Evolutionary conservation across 2,888 invertebrate genomes (phyloP).

Genomic region (Chalcis sispes): DNA sequence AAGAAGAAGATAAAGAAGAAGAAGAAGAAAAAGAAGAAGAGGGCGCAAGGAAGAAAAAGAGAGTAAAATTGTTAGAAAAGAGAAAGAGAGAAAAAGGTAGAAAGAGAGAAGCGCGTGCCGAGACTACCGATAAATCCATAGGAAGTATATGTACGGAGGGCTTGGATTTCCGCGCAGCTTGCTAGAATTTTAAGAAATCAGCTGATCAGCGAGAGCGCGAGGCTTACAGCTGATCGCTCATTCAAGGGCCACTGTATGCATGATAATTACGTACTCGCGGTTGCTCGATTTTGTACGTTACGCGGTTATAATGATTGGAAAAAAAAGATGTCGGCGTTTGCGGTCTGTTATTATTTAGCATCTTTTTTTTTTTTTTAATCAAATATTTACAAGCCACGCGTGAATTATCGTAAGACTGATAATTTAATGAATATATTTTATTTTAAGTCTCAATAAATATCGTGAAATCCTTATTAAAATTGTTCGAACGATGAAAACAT

Average conservation of each 20-base stretch:
- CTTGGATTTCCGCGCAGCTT: constrained; percentile 66
- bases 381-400: too few relatives aligned
- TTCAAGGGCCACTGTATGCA: constrained; percentile 47
- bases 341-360: neutral
- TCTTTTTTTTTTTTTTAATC: neutral
- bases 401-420: too few relatives aligned
- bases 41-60: too few relatives aligned
- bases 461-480: too few relatives aligned
- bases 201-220: constrained; percentile 30
- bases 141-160: constrained; percentile 25
- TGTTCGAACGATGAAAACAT: too few relatives aligned
- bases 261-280: constrained; percentile 39
- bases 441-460: too few relatives aligned
- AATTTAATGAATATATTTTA: too few relatives aligned
- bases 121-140: constrained; percentile 18
- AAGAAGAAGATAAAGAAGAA: too few relatives aligned
- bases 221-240: constrained; percentile 30
- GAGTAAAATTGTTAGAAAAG: neutral
- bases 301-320: constrained; percentile 27
- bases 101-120: constrained; percentile 24
- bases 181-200: constrained; percentile 65
- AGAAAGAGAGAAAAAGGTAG: neutral
- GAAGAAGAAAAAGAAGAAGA: too few relatives aligned
- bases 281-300: constrained; percentile 10
- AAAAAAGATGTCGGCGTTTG: neutral